Evolutionary conservation across 2,888 invertebrate species (phyloP).

Genomic region (Plebejus argus): DNA sequence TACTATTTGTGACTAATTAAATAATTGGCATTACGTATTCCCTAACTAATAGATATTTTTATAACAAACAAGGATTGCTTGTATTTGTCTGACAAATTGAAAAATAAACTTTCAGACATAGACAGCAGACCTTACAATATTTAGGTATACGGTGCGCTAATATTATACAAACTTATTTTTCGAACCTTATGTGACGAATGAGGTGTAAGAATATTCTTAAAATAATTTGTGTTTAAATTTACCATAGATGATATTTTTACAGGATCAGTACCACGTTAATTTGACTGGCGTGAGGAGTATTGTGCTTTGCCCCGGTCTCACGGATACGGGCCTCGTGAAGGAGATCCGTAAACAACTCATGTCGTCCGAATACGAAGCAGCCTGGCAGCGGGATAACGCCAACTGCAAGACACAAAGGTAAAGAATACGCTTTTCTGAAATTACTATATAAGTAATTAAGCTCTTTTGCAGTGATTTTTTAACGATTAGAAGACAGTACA

Average conservation of each 20-base stretch:
- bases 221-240: too few species aligned
- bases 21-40: too few species aligned
- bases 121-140: too few species aligned
- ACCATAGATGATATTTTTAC: slow-evolving; percentile 31
- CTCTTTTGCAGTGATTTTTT: not conserved
- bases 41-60: too few species aligned
- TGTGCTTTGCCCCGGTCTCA: slow-evolving; percentile 86
- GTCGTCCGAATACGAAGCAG: slow-evolving; percentile 86
- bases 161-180: too few species aligned
- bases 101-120: too few species aligned
- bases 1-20: too few species aligned
- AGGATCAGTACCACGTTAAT: slow-evolving; percentile 88
- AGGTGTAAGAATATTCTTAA: too few species aligned
- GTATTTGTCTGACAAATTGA: too few species aligned
- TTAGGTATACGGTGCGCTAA: too few species aligned
- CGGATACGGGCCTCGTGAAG: slow-evolving; percentile 83
- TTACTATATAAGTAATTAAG: not conserved
- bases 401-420: slow-evolving; percentile 84
- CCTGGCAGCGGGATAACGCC: slow-evolving; percentile 86
- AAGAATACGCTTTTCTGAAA: not conserved
- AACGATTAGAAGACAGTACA: not conserved
- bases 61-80: too few species aligned
- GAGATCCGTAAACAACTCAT: slow-evolving; percentile 86
- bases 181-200: too few species aligned
- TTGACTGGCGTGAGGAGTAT: slow-evolving; percentile 86